These are phyloP conservation scores for Thera britannica DNA, from an alignment of 2,888 invertebrate genomes.

Conservation along the genomic window DNA sequence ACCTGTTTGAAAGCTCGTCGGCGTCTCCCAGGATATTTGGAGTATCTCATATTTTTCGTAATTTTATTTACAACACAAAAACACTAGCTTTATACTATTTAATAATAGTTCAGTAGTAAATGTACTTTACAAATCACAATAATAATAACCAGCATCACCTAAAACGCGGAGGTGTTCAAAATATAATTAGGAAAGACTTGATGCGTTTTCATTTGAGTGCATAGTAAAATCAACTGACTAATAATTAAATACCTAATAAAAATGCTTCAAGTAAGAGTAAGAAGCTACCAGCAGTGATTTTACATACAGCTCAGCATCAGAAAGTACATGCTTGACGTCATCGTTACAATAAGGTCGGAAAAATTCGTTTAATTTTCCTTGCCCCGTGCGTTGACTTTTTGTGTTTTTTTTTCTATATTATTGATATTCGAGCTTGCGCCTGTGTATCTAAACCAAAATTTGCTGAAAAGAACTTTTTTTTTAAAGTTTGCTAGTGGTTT, in stretches of 20 bases:
- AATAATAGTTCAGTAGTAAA: background rate
- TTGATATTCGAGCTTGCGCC: slow-evolving; percentile 70
- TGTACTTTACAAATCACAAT: background rate
- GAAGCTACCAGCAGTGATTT: slow-evolving; percentile 15
- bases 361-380: slow-evolving; percentile 78
- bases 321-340: slow-evolving; percentile 38
- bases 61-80: background rate
- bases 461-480: slow-evolving; percentile 58
- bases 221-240: slow-evolving; percentile 9
- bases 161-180: background rate
- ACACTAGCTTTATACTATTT: background rate
- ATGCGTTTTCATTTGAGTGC: slow-evolving; percentile 3
- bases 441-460: slow-evolving; percentile 58
- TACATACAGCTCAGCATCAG: slow-evolving; percentile 24
- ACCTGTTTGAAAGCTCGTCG: background rate
- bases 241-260: slow-evolving; percentile 5
- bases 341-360: slow-evolving; percentile 61
- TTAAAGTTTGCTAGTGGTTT: slow-evolving; percentile 54
- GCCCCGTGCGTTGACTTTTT: slow-evolving; percentile 48
- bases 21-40: background rate
- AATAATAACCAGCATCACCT: background rate
- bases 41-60: background rate
- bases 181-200: slow-evolving; percentile 10
- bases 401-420: slow-evolving; percentile 49
- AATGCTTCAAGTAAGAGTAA: background rate